These are phyloP conservation scores for Ceratina japonica DNA, from an alignment of 1,140 invertebrate genomes.

Conservation along the genomic window DNA sequence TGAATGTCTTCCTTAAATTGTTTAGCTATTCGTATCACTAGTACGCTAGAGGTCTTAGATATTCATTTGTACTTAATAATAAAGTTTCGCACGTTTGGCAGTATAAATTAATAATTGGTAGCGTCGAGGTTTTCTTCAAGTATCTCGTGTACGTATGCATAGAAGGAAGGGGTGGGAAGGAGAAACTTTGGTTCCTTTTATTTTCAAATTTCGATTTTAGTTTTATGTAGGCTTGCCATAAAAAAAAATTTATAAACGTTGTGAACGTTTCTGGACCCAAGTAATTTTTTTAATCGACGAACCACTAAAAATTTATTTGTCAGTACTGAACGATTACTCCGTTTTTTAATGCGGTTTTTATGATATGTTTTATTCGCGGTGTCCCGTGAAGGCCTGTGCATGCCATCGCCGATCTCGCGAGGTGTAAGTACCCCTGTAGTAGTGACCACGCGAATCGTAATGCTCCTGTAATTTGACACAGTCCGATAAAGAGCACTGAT, in stretches of 20 bases:
- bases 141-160: not conserved
- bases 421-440: slow-evolving; percentile 88
- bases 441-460: slow-evolving; percentile 35
- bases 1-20: not conserved
- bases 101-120: not conserved
- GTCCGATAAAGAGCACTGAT: slow-evolving; percentile 41
- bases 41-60: not conserved
- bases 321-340: slow-evolving; percentile 22
- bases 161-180: too few species aligned
- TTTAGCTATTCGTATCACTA: not conserved
- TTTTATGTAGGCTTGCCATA: not conserved
- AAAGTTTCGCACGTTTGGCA: not conserved
- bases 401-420: slow-evolving; percentile 90
- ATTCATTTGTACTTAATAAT: not conserved
- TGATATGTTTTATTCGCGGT: slow-evolving; percentile 73
- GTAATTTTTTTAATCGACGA: not conserved
- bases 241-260: not conserved
- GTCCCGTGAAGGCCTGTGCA: slow-evolving; percentile 86
- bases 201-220: not conserved
- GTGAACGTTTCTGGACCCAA: not conserved
- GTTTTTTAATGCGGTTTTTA: slow-evolving; percentile 65
- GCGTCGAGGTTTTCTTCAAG: not conserved
- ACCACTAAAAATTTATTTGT: slow-evolving; percentile 16
- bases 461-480: slow-evolving; percentile 39
- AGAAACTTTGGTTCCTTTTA: not conserved